These are phyloP conservation scores for Polia nebulosa DNA, from an alignment of 2,888 invertebrate genomes.

Conservation along the genomic window DNA sequence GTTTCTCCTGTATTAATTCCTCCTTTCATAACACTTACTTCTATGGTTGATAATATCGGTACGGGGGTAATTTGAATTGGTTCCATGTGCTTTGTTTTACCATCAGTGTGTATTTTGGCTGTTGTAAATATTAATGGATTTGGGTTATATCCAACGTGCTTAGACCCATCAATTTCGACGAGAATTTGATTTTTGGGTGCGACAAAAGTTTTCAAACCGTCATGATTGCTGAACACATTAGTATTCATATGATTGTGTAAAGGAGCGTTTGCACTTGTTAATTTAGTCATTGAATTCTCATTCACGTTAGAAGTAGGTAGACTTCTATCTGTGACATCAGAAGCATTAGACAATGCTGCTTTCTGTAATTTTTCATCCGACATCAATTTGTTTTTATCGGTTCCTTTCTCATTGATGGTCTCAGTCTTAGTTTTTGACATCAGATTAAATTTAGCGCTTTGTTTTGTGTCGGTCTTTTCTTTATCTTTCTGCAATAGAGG, in stretches of 20 bases:
- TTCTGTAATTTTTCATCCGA: slow-evolving; percentile 67
- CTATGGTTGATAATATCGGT: slow-evolving; percentile 84
- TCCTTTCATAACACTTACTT: slow-evolving; percentile 76
- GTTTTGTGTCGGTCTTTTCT: slow-evolving; percentile 75
- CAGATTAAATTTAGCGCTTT: slow-evolving; percentile 84
- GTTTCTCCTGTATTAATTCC: slow-evolving; percentile 60
- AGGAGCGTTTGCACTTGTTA: slow-evolving; percentile 60
- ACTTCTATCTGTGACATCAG: slow-evolving; percentile 62
- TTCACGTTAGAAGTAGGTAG: slow-evolving; percentile 66
- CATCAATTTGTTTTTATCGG: slow-evolving; percentile 72
- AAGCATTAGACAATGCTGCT: slow-evolving; percentile 49
- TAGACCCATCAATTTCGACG: slow-evolving; percentile 81
- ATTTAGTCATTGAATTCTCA: slow-evolving; percentile 66
- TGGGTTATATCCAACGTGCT: slow-evolving; percentile 73
- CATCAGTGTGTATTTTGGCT: slow-evolving; percentile 87
- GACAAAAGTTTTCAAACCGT: slow-evolving; percentile 65
- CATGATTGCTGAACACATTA: slow-evolving; percentile 76
- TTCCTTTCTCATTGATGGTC: slow-evolving; percentile 70
- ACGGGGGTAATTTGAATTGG: slow-evolving; percentile 83
- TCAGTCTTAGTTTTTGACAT: slow-evolving; percentile 85
- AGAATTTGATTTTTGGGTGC: slow-evolving; percentile 79
- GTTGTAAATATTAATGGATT: slow-evolving; percentile 87
- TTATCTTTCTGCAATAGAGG: slow-evolving; percentile 85
- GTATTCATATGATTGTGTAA: slow-evolving; percentile 84
- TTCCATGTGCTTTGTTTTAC: slow-evolving; percentile 82